Base-by-base conservation (phyloP, 30 jellyfish, hydroid and myxozoan genomes). In the Rhopilema esculentum region DNA sequence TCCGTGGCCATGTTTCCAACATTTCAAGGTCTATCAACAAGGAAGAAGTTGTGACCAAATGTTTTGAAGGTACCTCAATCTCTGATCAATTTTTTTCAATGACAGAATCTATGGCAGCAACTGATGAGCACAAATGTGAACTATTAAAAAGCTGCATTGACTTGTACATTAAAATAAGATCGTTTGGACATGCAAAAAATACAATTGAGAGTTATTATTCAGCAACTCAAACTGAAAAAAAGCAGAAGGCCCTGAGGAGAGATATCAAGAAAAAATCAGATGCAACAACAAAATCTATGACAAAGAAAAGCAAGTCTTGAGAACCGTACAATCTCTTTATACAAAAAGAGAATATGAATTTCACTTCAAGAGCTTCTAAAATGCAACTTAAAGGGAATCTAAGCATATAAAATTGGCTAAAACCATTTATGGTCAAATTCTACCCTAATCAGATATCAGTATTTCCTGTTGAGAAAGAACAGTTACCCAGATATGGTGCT, bases 161-260 rank as follows among this genome's bases (percentile, higher is more conserved):
- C 66, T 32, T 72, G 18, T 76, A 76, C 75, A 76, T 76, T 8
- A 76, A 76, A 50, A 76, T 76, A 21, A 48, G 87, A 25, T 52
- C 83, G n/a, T 63, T 53, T 79, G 67, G 89, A 49, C 89, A 79
- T 79, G 89, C 89, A 23, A 79, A 79, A 29, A 53, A 79, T 53
- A 27, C 61, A 18, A 50, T 50, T 40, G 87, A 77, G 21, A 49
- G 71, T 27, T 77, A 77, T 50, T 26, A 80, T 62, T 29, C 80
- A 61, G 77, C 30, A 25, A 64, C 80, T 0, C 89, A 64, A 73
- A 73, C 84, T 21, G 89, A 64, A 49, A 68, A 68, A 82, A 82
- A 82, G 85, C 82, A 82, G 53, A 82, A 67, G 84, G 84, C 84
- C 49, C 75, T 32, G 84, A 65, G 84, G 91, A 82, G 84, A 82